These are phyloP conservation scores for Proctacanthus coquilletti DNA, from an alignment of 1,140 invertebrate genomes.

Conservation along the genomic window DNA sequence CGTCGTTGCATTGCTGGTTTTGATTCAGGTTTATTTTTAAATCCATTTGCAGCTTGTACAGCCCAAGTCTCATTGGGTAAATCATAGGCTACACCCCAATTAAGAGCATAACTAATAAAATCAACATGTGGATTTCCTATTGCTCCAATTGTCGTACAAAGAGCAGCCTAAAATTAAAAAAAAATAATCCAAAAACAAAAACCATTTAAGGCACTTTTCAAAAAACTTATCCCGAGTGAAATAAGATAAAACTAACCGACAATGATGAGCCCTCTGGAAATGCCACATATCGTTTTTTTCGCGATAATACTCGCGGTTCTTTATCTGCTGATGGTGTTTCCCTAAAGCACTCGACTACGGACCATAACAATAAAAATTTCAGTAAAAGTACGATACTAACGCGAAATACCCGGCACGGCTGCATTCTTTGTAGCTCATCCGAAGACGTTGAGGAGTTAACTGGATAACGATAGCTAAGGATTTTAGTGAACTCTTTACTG, in stretches of 20 bases:
- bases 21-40: constrained; percentile 15
- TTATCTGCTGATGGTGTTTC: too few relatives aligned
- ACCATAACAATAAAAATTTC: too few relatives aligned
- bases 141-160: constrained; percentile 26
- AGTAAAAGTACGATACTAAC: too few relatives aligned
- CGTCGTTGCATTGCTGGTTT: constrained; percentile 38
- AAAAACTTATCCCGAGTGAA: constrained; percentile 2
- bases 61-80: constrained; percentile 50
- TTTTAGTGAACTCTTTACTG: too few relatives aligned
- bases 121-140: constrained; percentile 24
- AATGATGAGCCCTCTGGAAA: constrained; percentile 30
- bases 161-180: constrained; percentile 15
- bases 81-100: constrained; percentile 62
- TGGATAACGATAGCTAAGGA: too few relatives aligned
- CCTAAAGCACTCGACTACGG: too few relatives aligned
- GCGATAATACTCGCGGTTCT: too few relatives aligned
- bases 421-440: too few relatives aligned
- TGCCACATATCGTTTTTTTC: constrained; percentile 27
- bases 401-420: too few relatives aligned
- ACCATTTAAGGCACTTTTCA: constrained; percentile 8
- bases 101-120: constrained; percentile 30
- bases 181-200: background rate
- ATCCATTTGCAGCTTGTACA: constrained; percentile 31
- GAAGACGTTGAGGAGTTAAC: too few relatives aligned
- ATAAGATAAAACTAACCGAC: constrained; percentile 17